Percentiles rank a stretch among this genome's conserved stretches.
Evolutionary conservation across 1,140 invertebrate species (phyloP).

Genomic region (Sminthurides bifidus): DNA sequence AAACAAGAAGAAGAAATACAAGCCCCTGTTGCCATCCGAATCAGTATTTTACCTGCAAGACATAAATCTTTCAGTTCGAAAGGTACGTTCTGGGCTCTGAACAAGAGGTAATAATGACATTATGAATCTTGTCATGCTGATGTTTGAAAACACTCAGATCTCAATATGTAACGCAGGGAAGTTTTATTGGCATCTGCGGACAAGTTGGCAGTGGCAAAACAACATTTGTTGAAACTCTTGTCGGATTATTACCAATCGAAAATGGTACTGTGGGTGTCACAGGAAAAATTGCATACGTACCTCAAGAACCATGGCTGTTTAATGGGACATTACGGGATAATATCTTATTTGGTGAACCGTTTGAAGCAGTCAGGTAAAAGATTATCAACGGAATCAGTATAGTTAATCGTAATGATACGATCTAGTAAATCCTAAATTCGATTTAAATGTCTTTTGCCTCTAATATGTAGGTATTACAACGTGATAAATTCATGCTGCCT

Average conservation of each 20-base stretch:
- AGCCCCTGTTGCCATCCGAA: too few species aligned
- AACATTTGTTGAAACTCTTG: constrained; percentile 48
- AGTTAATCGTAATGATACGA: not conserved
- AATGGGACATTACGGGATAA: constrained; percentile 54
- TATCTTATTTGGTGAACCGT: constrained; percentile 49
- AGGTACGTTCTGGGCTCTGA: too few species aligned
- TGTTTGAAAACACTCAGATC: too few species aligned
- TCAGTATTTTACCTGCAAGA: too few species aligned
- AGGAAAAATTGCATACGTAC: constrained; percentile 51
- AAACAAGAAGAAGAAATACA: too few species aligned
- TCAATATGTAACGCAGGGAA: not conserved
- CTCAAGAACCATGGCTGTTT: constrained; percentile 46
- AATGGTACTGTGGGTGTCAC: constrained; percentile 39
- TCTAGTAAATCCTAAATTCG: not conserved
- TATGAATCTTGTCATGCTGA: too few species aligned
- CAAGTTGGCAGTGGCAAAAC: constrained; percentile 51
- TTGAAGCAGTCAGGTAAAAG: constrained; percentile 44
- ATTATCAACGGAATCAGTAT: not conserved
- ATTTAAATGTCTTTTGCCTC: constrained; percentile 1
- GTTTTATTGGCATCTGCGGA: constrained; percentile 52
- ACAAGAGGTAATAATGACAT: too few species aligned
- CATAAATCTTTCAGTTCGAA: too few species aligned
- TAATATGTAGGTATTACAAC: constrained; percentile 11
- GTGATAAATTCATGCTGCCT: constrained; percentile 61
- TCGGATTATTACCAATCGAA: constrained; percentile 46